Evolutionary conservation across 1,140 invertebrate species (phyloP), one percentile per base, ranked within the genome.

Genomic region (Drosophila setifemur): DNA sequence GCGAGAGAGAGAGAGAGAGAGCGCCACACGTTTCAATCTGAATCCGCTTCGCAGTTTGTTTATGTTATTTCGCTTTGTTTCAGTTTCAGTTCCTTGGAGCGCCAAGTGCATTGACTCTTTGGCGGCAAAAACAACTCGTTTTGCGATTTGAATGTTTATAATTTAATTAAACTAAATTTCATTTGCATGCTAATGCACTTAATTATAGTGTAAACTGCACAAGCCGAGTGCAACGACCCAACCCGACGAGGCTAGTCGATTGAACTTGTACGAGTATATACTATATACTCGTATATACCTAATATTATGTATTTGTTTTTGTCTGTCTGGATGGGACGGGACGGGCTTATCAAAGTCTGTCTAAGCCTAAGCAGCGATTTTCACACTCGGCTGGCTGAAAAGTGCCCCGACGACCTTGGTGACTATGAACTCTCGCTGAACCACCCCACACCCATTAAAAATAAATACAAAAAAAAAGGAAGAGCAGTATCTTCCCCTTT

Each of bases 161-260:
- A 78, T 83, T 85, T 63, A 85, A 83, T 85, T 85, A 74, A 85
- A 83, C 74, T 83, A 83, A 83, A 83, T 78, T 85, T 79, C 74
- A 83, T 83, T 83, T 79, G 58, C 79, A 85, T 83, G 74, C 44
- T 71, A 78, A 74, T 44, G 73, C 63, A 69, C 18, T 77, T 78
- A 85, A 79, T 63, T 67, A 69, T 73, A 83, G 64, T 82, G 64
- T 82, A 83, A 77, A 58, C 79, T 83, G 73, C 68, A 70, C 11
- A 31, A 18, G 40, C 21, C 14, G 29, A 16, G 78, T 70, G 60
- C 69, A 85, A 45, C 33, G 74, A 50, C 63, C 79, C 26, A 21
- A n/a, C n/a, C n/a, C n/a, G n/a, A n/a, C 49, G 31, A n/a, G 26
- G 37, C 23, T 31, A n/a, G n/a, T n/a, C n/a, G n/a, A n/a, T n/a